Evolutionary conservation across 2,797 vertebrate genomes (phyloP).

Genomic region (Syngnathus rostellatus): DNA sequence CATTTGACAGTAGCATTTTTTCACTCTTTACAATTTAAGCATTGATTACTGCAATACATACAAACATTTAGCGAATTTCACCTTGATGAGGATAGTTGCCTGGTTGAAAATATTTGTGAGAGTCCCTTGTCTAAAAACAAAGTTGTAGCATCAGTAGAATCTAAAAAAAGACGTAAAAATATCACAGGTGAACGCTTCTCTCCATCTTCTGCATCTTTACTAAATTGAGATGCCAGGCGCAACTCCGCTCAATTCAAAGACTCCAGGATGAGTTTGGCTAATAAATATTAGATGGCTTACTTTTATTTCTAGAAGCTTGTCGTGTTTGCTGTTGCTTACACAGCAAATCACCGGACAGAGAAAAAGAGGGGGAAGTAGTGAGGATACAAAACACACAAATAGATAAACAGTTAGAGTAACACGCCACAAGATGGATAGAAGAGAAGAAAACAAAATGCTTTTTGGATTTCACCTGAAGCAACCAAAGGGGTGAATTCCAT

Average conservation of each 20-base stretch:
- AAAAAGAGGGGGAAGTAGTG: background rate
- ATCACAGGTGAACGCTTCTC: constrained; percentile 36
- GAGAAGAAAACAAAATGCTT: constrained; percentile 13
- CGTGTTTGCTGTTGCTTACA: constrained; percentile 50
- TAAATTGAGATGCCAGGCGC: constrained; percentile 53
- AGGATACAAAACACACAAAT: constrained; percentile 9
- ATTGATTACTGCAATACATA: too few species aligned
- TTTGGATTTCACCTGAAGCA: constrained; percentile 52
- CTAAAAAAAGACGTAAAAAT: constrained; percentile 45
- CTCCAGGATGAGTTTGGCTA: constrained; percentile 35
- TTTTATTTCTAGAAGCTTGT: constrained; percentile 61
- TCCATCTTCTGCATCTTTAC: constrained; percentile 35
- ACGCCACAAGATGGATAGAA: background rate
- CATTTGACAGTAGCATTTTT: too few species aligned
- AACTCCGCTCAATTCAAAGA: constrained; percentile 30
- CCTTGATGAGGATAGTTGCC: background rate
- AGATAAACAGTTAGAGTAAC: constrained; percentile 20
- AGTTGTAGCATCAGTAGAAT: constrained; percentile 7
- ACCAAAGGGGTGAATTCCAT: constrained; percentile 41
- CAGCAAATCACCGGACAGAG: constrained; percentile 25
- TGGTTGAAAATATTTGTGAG: background rate
- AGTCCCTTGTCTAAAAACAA: background rate
- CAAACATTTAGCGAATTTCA: background rate
- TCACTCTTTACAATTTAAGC: too few species aligned
- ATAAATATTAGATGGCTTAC: constrained; percentile 72